These are phyloP conservation scores for Drosophila mulleri DNA, from an alignment of 2,888 invertebrate species.

Conservation along the genomic window DNA sequence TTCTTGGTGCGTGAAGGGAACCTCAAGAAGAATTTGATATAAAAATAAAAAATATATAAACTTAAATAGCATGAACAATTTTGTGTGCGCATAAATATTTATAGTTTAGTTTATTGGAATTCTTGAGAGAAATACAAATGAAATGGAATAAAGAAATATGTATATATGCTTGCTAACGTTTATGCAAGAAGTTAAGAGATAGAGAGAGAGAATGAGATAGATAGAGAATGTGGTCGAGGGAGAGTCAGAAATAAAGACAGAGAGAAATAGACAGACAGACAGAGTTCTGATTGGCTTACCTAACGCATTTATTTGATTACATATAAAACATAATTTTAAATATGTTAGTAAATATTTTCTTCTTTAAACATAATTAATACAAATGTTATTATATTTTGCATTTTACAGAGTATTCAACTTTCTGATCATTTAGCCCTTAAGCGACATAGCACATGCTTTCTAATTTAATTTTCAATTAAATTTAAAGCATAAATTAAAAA, in stretches of 20 bases:
- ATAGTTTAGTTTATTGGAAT: constrained; percentile 3
- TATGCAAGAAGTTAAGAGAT: neutral
- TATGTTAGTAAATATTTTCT: too few species aligned
- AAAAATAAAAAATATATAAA: constrained; percentile 7
- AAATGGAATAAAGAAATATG: neutral
- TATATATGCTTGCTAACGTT: neutral
- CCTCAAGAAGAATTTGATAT: constrained; percentile 3
- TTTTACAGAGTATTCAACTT: neutral
- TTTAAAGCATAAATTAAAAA: constrained; percentile 65
- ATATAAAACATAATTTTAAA: too few species aligned
- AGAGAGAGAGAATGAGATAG: too few species aligned
- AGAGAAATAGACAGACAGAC: too few species aligned
- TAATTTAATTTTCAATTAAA: constrained; percentile 56
- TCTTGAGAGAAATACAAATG: neutral
- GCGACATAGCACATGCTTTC: constrained; percentile 19
- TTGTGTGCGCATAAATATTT: neutral
- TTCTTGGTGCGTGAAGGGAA: constrained; percentile 3
- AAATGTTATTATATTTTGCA: neutral
- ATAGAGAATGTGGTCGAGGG: too few species aligned
- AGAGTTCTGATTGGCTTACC: too few species aligned
- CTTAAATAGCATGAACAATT: constrained; percentile 3
- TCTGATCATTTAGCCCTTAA: neutral
- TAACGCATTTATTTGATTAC: too few species aligned
- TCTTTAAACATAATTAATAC: too few species aligned
- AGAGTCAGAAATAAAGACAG: too few species aligned